Conservation (phyloP, 2,888 invertebrate species). For the Caenorhabditis sp. region DNA sequence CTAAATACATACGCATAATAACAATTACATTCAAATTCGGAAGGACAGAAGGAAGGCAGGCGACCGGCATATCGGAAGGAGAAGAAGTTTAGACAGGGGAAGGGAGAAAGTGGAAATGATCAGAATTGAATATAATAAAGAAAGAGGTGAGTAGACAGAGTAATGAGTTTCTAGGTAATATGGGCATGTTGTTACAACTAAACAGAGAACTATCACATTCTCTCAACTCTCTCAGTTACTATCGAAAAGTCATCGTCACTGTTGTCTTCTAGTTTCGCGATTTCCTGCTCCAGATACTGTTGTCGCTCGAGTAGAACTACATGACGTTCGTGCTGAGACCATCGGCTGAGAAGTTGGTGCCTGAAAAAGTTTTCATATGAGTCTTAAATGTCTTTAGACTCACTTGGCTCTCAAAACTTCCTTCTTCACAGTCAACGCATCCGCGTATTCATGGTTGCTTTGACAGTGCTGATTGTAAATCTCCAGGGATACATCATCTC, state of each 20-base stretch:
- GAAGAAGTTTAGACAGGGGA: background rate
- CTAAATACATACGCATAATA: constrained; percentile 50
- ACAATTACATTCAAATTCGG: constrained; percentile 32
- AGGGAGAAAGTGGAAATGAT: constrained; percentile 19
- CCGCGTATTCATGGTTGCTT: constrained; percentile 17
- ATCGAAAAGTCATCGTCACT: constrained; percentile 29
- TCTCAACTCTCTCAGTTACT: constrained; percentile 29
- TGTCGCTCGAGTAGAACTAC: constrained; percentile 41
- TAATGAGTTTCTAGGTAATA: background rate
- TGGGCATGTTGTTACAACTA: background rate
- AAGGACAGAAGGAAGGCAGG: constrained; percentile 18
- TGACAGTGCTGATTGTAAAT: constrained; percentile 50
- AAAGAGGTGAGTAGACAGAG: constrained; percentile 24
- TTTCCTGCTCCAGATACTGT: constrained; percentile 39
- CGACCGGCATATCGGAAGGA: constrained; percentile 34
- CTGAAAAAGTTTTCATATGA: constrained; percentile 16
- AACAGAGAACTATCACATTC: constrained; percentile 20
- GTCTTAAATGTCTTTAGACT: background rate
- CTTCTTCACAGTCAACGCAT: constrained; percentile 21
- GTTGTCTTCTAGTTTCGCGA: constrained; percentile 32
- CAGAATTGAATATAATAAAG: constrained; percentile 8
- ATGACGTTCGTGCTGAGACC: constrained; percentile 32
- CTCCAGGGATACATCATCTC: constrained; percentile 29
- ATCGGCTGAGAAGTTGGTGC: constrained; percentile 33
- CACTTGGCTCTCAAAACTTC: constrained; percentile 48